Conservation (phyloP, 2,797 vertebrate genomes). For the Tiaroga cobitis region DNA sequence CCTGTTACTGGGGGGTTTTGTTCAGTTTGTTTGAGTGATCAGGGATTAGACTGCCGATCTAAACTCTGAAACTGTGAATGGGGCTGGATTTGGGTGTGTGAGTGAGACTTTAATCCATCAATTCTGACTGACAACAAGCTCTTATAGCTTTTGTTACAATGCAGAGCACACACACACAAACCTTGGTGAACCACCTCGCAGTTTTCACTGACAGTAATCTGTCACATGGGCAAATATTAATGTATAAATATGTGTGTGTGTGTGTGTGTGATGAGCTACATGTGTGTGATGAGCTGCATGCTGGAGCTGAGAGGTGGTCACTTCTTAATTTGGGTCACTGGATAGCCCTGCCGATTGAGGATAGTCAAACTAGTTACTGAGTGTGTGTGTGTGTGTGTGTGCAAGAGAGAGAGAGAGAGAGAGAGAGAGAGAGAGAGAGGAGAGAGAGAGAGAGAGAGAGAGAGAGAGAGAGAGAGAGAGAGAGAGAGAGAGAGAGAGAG, state of each 20-base stretch:
- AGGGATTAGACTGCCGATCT: conserved; percentile 9
- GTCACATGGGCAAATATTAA: neutral
- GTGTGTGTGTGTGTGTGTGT: neutral
- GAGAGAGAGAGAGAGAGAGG: too few species aligned
- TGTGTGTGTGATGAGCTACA: conserved; percentile 18
- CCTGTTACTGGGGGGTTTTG: neutral
- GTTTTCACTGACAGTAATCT: conserved; percentile 28
- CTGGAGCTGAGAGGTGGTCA: conserved; percentile 33
- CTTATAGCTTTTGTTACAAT: neutral
- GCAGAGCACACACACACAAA: neutral
- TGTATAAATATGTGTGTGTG: neutral
- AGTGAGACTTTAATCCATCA: conserved; percentile 11
- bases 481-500: too few species aligned
- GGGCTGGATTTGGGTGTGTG: conserved; percentile 1
- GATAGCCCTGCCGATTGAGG: conserved; percentile 13
- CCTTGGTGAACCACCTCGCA: neutral
- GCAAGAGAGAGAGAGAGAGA: too few species aligned
- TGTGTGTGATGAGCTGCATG: conserved; percentile 23
- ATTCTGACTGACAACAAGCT: neutral
- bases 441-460: too few species aligned
- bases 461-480: too few species aligned
- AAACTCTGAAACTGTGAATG: conserved; percentile 12
- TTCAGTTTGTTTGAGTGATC: conserved; percentile 17
- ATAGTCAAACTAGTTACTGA: conserved; percentile 45
- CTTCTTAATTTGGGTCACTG: conserved; percentile 58